Evolutionary conservation across 2,888 invertebrate species (phyloP).

Genomic region (Hirtodrosophila duncani): DNA sequence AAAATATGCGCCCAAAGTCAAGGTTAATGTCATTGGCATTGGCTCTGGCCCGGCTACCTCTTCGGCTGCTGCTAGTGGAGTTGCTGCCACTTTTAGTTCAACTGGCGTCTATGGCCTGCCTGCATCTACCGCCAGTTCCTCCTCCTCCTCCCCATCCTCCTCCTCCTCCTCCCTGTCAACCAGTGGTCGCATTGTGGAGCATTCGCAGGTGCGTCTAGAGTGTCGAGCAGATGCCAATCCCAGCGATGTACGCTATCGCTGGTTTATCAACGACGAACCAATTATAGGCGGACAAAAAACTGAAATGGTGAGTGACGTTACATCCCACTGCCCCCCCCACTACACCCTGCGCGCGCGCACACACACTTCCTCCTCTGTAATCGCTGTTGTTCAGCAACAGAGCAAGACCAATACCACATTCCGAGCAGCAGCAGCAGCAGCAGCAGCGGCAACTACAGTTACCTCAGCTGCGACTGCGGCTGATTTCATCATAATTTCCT

Average conservation of each 20-base stretch:
- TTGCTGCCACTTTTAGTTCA: neutral
- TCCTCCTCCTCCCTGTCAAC: no score
- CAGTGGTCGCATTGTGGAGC: slow-evolving; percentile 89
- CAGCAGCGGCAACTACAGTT: slow-evolving; percentile 16
- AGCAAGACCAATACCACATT: slow-evolving; percentile 16
- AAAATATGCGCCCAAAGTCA: slow-evolving; percentile 93
- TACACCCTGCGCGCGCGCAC: neutral
- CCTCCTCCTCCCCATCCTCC: no score
- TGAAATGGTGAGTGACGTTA: slow-evolving; percentile 82
- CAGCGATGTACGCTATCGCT: slow-evolving; percentile 88
- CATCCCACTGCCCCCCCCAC: neutral
- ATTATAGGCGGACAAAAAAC: slow-evolving; percentile 89
- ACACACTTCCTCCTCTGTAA: no score
- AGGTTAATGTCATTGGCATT: slow-evolving; percentile 82
- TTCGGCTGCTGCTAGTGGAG: neutral
- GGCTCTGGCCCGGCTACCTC: no score
- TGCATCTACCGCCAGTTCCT: no score
- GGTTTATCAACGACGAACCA: slow-evolving; percentile 91
- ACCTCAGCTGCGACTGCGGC: slow-evolving; percentile 3
- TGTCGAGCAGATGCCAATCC: slow-evolving; percentile 96
- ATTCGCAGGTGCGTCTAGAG: slow-evolving; percentile 87
- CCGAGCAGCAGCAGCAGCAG: neutral
- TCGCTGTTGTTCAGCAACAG: slow-evolving; percentile 17
- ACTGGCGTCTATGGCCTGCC: no score
- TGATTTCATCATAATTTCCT: neutral